Conservation (phyloP, 2,888 invertebrate species). For the Caenorhabditis sp. region DNA sequence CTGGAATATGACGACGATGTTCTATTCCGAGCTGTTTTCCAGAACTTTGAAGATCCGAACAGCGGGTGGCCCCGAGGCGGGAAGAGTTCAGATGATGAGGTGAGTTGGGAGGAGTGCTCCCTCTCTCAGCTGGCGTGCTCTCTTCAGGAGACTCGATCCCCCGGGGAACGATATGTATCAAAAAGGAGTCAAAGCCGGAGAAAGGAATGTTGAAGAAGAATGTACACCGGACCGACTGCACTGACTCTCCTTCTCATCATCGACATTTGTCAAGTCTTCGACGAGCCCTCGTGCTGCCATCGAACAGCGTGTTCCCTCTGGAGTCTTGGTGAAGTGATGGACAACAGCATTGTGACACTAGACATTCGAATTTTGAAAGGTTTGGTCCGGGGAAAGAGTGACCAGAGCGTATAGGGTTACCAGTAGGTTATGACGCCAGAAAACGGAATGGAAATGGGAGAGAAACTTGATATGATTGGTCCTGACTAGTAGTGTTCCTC, state of each 20-base stretch:
- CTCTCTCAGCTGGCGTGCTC: neutral
- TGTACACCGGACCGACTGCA: conserved; percentile 45
- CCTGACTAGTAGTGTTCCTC: conserved; percentile 10
- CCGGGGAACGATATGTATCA: conserved; percentile 36
- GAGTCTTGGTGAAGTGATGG: conserved; percentile 5
- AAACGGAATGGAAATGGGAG: neutral
- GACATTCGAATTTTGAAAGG: conserved; percentile 21
- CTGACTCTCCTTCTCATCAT: conserved; percentile 32
- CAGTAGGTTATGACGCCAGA: conserved; percentile 1
- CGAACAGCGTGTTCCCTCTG: conserved; percentile 52
- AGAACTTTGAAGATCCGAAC: conserved; percentile 8
- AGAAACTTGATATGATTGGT: conserved; percentile 30
- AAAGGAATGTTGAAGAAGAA: conserved; percentile 14
- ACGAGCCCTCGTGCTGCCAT: neutral
- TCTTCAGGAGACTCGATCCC: neutral
- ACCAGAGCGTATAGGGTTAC: conserved; percentile 43
- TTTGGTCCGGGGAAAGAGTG: conserved; percentile 1
- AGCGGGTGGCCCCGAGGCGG: neutral
- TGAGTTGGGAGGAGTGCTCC: neutral
- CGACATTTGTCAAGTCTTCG: conserved; percentile 52
- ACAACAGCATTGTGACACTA: conserved; percentile 23
- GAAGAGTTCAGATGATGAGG: conserved; percentile 21
- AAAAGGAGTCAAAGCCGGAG: conserved; percentile 5
- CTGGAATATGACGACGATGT: too few species aligned
- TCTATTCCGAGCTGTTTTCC: neutral